phyloP scores from a whole-genome alignment of 2,113 vertebrate species.

The Epinephelus lanceolatus region DNA sequence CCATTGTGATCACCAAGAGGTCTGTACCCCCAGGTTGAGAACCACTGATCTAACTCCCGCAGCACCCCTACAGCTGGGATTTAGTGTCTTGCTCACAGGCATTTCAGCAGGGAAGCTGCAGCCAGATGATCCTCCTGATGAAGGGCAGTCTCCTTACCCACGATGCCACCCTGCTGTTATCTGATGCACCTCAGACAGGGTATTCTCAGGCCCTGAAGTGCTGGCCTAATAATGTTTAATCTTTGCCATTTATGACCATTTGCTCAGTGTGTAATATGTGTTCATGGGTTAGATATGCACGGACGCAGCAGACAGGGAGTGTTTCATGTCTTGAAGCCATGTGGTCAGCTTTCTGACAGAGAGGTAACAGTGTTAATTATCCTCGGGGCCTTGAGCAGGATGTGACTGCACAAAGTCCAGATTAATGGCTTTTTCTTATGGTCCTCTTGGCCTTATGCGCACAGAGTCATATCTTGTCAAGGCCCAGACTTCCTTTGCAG shows the following conservation, averaged over 20 bases:
- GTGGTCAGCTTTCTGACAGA: constrained; percentile 53
- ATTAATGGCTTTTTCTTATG: constrained; percentile 72
- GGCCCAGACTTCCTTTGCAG: constrained; percentile 69
- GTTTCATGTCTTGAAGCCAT: constrained; percentile 47
- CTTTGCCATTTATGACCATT: constrained; percentile 38
- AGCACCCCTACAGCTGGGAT: constrained; percentile 26
- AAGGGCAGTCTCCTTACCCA: constrained; percentile 6
- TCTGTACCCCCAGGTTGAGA: neutral
- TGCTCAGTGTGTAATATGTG: constrained; percentile 24
- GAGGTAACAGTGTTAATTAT: constrained; percentile 55
- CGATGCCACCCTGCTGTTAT: constrained; percentile 10
- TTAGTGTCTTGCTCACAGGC: constrained; percentile 6
- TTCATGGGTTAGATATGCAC: constrained; percentile 27
- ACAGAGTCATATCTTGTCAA: constrained; percentile 73
- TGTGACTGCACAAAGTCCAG: constrained; percentile 59
- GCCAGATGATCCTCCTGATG: constrained; percentile 24
- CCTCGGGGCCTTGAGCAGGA: constrained; percentile 57
- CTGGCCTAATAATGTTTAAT: constrained; percentile 37
- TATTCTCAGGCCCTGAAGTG: constrained; percentile 25
- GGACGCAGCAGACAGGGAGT: constrained; percentile 18
- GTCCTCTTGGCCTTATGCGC: constrained; percentile 51
- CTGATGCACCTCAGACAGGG: constrained; percentile 10
- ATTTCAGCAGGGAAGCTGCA: constrained; percentile 38
- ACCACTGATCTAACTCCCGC: constrained; percentile 14
- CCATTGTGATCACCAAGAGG: neutral